Percentiles rank a stretch among this genome's conserved stretches.
phyloP scores from a whole-genome alignment of 2,888 invertebrate species.

The Synanthedon myopaeformis region DNA sequence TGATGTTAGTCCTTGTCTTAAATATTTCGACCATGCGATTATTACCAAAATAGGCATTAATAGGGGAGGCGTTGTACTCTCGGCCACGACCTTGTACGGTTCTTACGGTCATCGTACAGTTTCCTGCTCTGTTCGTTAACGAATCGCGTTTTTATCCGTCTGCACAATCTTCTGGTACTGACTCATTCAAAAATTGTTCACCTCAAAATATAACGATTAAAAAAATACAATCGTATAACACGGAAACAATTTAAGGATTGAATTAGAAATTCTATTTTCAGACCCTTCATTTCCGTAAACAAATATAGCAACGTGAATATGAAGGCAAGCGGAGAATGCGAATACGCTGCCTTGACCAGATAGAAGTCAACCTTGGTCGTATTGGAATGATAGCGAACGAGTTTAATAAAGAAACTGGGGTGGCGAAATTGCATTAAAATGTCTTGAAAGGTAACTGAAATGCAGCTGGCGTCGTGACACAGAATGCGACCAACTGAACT shows the following conservation, averaged over 20 bases:
- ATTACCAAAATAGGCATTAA: background rate
- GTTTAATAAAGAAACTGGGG: slow-evolving; percentile 16
- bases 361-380: slow-evolving; percentile 45
- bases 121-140: slow-evolving; percentile 31
- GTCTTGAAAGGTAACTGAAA: background rate
- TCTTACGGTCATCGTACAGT: slow-evolving; percentile 43
- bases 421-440: background rate
- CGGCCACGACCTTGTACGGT: slow-evolving; percentile 50
- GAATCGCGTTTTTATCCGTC: slow-evolving; percentile 43
- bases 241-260: slow-evolving; percentile 20
- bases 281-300: slow-evolving; percentile 11
- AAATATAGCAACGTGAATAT: background rate
- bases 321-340: slow-evolving; percentile 15
- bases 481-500: slow-evolving; percentile 2
- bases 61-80: slow-evolving; percentile 48
- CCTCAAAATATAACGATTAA: slow-evolving; percentile 41
- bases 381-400: slow-evolving; percentile 37
- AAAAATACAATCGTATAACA: slow-evolving; percentile 29
- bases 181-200: slow-evolving; percentile 39
- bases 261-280: slow-evolving; percentile 26
- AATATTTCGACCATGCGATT: background rate
- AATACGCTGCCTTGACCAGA: slow-evolving; percentile 50
- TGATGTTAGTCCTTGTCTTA: background rate
- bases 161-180: slow-evolving; percentile 23
- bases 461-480: slow-evolving; percentile 1